Evolutionary conservation across 1,140 invertebrate genomes (phyloP), one percentile per base, ranked within the genome.

Genomic region (Luehdorfia chinensis): DNA sequence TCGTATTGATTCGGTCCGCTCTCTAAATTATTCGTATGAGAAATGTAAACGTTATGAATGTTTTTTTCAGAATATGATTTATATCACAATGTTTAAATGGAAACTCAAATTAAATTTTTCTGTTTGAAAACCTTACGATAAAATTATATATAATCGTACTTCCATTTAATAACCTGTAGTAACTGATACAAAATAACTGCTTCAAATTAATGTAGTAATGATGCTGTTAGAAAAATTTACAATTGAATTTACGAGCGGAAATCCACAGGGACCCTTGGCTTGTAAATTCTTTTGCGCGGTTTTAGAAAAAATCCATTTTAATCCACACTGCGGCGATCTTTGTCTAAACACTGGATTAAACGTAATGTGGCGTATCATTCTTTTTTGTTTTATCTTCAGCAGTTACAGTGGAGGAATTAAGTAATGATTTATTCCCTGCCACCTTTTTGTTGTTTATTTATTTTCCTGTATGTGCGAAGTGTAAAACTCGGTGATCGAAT

Each of bases 271-370:
- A n/a, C n/a, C n/a, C n/a, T n/a, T n/a, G n/a, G n/a, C n/a, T n/a
- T n/a, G n/a, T n/a, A n/a, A n/a, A n/a, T n/a, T n/a, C n/a, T n/a
- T 71, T 62, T 60, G 61, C 66, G 61, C 61, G 62, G 67, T 72
- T 66, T 71, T 67, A 63, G 59, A 60, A 69, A 66, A 60, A 53
- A 57, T 21, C 59, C 62, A 53, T 60, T 68, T 62, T 73, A 73
- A 76, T 73, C 69, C 67, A 49, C 50, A 56, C 66, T 39, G 48
- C 44, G 41, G 39, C 49, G 51, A 52, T 60, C 59, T 72, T 72
- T 75, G 64, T 73, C 70, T 64, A 67, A 57, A 60, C 62, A 66
- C 66, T 67, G 63, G 61, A 66, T 75, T 66, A 71, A 31, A 47
- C 37, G 39, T 56, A 64, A 64, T 56, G 50, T 53, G 45, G 11